Evolutionary conservation across 1,140 invertebrate species (phyloP).

Genomic region (Trichogramma pretiosum): DNA sequence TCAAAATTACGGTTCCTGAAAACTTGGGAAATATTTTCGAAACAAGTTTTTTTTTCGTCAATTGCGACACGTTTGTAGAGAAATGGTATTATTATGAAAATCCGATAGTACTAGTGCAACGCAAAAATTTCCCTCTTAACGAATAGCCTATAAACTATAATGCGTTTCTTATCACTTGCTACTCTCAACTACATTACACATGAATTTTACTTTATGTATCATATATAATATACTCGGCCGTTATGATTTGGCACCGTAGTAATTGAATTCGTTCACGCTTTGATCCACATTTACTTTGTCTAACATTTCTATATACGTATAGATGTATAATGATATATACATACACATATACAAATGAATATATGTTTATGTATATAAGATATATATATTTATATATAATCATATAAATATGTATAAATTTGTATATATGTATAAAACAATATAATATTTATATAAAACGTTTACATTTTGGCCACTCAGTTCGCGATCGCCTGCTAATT

Average conservation of each 20-base stretch:
- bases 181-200: conserved; percentile 2
- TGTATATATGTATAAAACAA: conserved; percentile 36
- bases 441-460: conserved; percentile 44
- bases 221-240: conserved; percentile 22
- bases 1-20: too few species aligned
- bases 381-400: conserved; percentile 18
- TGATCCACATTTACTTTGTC: conserved; percentile 20
- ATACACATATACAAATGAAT: conserved; percentile 36
- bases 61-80: too few species aligned
- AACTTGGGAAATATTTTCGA: too few species aligned
- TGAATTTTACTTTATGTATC: conserved; percentile 15
- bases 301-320: conserved; percentile 17
- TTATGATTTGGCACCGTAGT: conserved; percentile 39
- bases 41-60: too few species aligned
- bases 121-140: conserved; percentile 17
- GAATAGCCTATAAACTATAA: too few species aligned
- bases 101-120: conserved; percentile 12
- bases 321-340: conserved; percentile 23
- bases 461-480: conserved; percentile 46
- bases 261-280: conserved; percentile 25
- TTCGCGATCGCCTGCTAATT: conserved; percentile 39
- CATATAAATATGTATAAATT: conserved; percentile 23
- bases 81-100: too few species aligned
- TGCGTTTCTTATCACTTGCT: conserved; percentile 2
- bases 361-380: conserved; percentile 41